A percentile compares a stretch with the other conserved stretches of the same genome.
These are phyloP conservation scores for Falco peregrinus DNA, from an alignment of 2,797 vertebrate genomes.

Conservation along the genomic window DNA sequence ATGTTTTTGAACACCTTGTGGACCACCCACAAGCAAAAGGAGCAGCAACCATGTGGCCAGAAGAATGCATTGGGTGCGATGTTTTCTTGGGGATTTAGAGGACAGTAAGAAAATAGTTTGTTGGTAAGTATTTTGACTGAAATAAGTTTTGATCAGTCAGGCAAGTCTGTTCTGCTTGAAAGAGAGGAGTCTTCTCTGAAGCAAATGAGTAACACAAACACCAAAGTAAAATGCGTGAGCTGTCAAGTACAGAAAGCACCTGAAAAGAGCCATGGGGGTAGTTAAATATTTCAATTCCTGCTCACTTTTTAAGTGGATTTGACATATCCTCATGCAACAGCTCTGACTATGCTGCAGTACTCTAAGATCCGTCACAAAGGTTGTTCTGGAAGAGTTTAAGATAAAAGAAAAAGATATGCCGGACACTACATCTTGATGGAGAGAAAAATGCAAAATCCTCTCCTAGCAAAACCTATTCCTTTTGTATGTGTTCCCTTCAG, in stretches of 20 bases:
- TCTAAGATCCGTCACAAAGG: neutral
- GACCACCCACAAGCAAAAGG: slow-evolving; percentile 48
- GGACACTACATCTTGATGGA: slow-evolving; percentile 22
- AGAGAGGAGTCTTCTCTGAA: slow-evolving; percentile 25
- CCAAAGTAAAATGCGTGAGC: slow-evolving; percentile 37
- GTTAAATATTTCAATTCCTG: slow-evolving; percentile 51
- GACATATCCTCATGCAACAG: neutral
- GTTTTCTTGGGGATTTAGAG: slow-evolving; percentile 36
- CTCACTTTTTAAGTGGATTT: neutral
- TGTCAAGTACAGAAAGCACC: slow-evolving; percentile 60
- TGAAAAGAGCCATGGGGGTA: slow-evolving; percentile 25
- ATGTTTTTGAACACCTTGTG: neutral
- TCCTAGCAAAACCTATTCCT: slow-evolving; percentile 55
- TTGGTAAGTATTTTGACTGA: slow-evolving; percentile 44
- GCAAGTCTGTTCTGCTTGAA: slow-evolving; percentile 43
- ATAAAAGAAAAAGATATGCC: slow-evolving; percentile 22
- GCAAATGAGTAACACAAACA: slow-evolving; percentile 48
- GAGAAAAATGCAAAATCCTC: slow-evolving; percentile 22
- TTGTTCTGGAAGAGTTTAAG: slow-evolving; percentile 34
- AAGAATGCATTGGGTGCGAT: slow-evolving; percentile 10
- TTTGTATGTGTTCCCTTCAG: neutral
- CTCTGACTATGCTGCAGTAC: neutral
- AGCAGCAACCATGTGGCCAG: neutral
- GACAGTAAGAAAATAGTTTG: slow-evolving; percentile 62
- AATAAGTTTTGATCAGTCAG: slow-evolving; percentile 54